These are phyloP conservation scores for Odontamblyopus rebecca DNA, from an alignment of 2,797 vertebrate species.

Conservation along the genomic window DNA sequence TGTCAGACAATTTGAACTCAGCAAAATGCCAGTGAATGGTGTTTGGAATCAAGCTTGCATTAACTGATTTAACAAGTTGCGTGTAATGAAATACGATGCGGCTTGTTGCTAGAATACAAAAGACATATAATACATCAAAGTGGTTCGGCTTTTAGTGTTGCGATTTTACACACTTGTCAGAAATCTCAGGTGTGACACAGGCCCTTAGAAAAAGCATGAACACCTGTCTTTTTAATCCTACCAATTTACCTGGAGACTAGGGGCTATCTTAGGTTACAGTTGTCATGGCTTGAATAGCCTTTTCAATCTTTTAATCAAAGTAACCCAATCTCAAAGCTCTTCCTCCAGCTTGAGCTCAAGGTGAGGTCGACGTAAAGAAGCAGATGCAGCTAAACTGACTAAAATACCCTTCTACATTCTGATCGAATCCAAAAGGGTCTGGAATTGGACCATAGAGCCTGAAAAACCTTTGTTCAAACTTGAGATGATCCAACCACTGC, in stretches of 20 bases:
- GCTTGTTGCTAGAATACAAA: slow-evolving; percentile 17
- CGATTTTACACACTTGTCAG: slow-evolving; percentile 57
- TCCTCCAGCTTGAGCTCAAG: slow-evolving; percentile 40
- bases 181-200: slow-evolving; percentile 59
- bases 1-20: slow-evolving; percentile 43
- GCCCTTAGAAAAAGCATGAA: slow-evolving; percentile 52
- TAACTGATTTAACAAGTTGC: slow-evolving; percentile 29
- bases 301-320: slow-evolving; percentile 74
- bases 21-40: slow-evolving; percentile 18
- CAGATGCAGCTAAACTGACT: slow-evolving; percentile 22
- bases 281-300: slow-evolving; percentile 51
- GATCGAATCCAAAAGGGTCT: neutral
- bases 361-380: slow-evolving; percentile 40
- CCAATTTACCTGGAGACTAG: slow-evolving; percentile 72
- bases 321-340: slow-evolving; percentile 66
- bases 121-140: slow-evolving; percentile 29
- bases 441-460: too few relatives aligned
- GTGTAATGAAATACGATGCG: slow-evolving; percentile 25
- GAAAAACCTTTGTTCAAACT: too few relatives aligned
- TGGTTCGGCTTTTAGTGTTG: slow-evolving; percentile 41
- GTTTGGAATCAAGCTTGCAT: slow-evolving; percentile 18
- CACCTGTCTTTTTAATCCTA: slow-evolving; percentile 77
- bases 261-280: slow-evolving; percentile 68
- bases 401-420: neutral
- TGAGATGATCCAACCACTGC: too few relatives aligned